These are phyloP conservation scores for Drosophila persimilis DNA, from an alignment of 1,140 invertebrate species.

Conservation along the genomic window DNA sequence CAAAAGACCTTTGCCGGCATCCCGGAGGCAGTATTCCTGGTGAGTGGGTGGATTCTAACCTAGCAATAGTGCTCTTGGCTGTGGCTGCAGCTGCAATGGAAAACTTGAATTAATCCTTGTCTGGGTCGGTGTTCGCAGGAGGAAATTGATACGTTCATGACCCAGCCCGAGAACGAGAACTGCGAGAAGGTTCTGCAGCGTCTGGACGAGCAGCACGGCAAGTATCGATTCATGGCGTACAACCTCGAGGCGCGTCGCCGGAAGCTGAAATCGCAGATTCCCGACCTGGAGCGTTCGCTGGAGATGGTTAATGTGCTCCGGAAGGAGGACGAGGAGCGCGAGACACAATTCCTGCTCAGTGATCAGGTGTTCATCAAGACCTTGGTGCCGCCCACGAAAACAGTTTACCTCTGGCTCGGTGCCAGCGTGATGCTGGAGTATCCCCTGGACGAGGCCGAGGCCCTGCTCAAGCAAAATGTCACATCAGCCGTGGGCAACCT, in stretches of 20 bases:
- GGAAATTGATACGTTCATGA: constrained; percentile 97
- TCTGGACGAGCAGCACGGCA: constrained; percentile 95
- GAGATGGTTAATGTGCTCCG: constrained; percentile 96
- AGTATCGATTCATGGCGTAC: constrained; percentile 98
- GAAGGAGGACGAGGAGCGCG: constrained; percentile 90
- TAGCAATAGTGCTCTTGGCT: constrained; percentile 24
- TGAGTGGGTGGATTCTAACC: constrained; percentile 84
- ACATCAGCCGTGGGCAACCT: constrained; percentile 93
- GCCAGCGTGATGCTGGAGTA: constrained; percentile 99
- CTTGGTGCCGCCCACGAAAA: constrained; percentile 94
- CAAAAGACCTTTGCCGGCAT: constrained; percentile 91
- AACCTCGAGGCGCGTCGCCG: constrained; percentile 93
- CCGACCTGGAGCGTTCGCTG: constrained; percentile 95
- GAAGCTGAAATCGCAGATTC: constrained; percentile 94
- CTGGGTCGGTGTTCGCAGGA: constrained; percentile 87
- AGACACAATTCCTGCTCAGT: constrained; percentile 96
- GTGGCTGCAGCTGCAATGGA: constrained; percentile 36
- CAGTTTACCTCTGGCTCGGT: constrained; percentile 98
- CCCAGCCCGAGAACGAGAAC: constrained; percentile 90
- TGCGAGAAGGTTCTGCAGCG: constrained; percentile 92
- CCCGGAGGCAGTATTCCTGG: constrained; percentile 91
- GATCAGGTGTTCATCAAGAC: constrained; percentile 97
- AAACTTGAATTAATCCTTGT: constrained; percentile 66
- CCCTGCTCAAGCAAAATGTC: constrained; percentile 94
- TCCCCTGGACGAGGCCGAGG: constrained; percentile 94